These are phyloP conservation scores for Nipponia nippon DNA, from an alignment of 2,113 vertebrate species.

Conservation along the genomic window DNA sequence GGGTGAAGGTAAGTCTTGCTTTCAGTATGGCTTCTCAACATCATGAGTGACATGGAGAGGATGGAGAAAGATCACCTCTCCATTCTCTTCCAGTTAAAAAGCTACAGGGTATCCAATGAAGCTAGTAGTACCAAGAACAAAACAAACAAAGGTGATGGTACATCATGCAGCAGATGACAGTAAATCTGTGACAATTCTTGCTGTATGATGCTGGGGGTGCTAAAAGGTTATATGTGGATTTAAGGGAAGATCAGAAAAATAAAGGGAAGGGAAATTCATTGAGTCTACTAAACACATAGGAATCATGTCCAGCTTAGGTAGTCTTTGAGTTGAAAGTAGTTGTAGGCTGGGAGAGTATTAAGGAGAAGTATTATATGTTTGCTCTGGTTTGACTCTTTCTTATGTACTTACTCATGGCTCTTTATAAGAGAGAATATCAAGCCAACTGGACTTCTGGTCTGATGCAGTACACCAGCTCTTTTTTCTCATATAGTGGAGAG, in stretches of 20 bases:
- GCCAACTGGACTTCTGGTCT: not conserved
- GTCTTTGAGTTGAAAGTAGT: not conserved
- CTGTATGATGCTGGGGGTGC: not conserved
- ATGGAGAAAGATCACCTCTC: not conserved
- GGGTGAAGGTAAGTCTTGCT: constrained; percentile 82
- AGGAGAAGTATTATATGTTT: not conserved
- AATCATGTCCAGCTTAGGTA: not conserved
- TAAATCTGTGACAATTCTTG: not conserved
- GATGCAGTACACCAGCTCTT: not conserved
- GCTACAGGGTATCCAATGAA: not conserved
- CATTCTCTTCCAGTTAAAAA: not conserved
- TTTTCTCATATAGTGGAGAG: not conserved
- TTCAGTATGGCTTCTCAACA: not conserved
- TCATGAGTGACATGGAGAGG: not conserved
- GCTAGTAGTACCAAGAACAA: not conserved
- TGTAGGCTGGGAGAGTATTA: not conserved
- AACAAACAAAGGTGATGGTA: not conserved
- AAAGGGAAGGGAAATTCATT: not conserved
- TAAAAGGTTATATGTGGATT: not conserved
- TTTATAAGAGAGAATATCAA: not conserved
- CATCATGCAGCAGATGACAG: not conserved
- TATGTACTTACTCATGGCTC: not conserved
- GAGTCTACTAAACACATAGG: not conserved
- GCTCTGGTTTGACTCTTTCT: not conserved
- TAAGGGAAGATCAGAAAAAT: not conserved